Conservation (phyloP, 2,888 invertebrate species). For the Smittia aterrima region DNA sequence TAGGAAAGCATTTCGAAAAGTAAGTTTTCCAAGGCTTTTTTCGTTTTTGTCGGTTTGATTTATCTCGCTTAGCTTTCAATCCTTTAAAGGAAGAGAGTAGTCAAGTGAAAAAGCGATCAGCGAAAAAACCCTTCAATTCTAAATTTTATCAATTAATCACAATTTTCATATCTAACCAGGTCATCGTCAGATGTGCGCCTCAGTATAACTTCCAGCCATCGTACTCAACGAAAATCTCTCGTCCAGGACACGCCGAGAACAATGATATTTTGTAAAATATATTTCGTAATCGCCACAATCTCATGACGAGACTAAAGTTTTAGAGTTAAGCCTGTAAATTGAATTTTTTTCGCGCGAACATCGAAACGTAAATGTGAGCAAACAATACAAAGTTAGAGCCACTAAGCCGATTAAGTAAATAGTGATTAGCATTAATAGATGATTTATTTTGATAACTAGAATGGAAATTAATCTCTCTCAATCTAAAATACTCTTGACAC, state of each 20-base stretch:
- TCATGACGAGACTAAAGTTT: background rate
- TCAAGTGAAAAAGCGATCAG: background rate
- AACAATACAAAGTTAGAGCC: background rate
- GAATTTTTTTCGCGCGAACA: background rate
- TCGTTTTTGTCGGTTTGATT: too few relatives aligned
- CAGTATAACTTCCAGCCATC: constrained; percentile 9
- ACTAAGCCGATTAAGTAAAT: too few relatives aligned
- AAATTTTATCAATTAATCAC: background rate
- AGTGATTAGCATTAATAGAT: too few relatives aligned
- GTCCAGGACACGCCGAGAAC: background rate
- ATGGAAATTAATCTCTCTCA: too few relatives aligned
- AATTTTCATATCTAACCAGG: background rate
- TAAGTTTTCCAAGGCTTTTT: constrained; percentile 45
- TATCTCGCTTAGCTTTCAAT: too few relatives aligned
- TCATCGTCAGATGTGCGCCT: constrained; percentile 24
- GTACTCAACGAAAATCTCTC: background rate
- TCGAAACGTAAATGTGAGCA: background rate
- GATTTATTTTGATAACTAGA: too few relatives aligned
- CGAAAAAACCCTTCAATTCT: background rate
- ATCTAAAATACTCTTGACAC: too few relatives aligned
- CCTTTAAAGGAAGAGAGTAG: too few relatives aligned
- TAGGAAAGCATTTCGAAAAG: constrained; percentile 79
- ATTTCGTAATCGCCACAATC: background rate
- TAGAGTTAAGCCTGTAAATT: background rate
- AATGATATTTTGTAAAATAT: constrained; percentile 18